Evolutionary conservation across 2,797 vertebrate genomes (phyloP).

Genomic region (Muscicapa comitata): DNA sequence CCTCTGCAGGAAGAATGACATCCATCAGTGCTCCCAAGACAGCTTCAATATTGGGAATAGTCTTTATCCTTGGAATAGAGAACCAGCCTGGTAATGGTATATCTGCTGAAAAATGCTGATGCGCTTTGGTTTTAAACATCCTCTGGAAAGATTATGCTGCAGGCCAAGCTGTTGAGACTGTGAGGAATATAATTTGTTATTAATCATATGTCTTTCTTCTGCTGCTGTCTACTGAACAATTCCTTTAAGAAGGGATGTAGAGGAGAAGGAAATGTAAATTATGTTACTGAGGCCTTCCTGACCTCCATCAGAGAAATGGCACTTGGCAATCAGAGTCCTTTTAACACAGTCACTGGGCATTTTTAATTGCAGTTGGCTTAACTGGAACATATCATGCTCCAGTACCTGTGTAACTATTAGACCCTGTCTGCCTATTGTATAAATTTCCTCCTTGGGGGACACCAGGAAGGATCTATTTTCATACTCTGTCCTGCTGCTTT

Average conservation of each 20-base stretch:
- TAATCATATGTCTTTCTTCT: neutral
- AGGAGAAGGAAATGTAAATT: neutral
- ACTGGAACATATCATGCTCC: neutral
- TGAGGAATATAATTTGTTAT: neutral
- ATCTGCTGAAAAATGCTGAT: neutral
- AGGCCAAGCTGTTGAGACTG: neutral
- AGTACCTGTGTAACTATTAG: neutral
- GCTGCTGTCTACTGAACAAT: neutral
- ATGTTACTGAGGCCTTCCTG: neutral
- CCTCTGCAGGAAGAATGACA: neutral
- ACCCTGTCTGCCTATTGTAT: neutral
- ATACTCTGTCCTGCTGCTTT: neutral
- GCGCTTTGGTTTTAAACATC: neutral
- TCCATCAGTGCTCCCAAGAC: neutral
- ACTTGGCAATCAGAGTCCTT: constrained; percentile 5
- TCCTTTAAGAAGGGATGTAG: neutral
- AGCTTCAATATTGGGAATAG: neutral
- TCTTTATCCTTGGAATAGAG: neutral
- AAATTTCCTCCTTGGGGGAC: neutral
- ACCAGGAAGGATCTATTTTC: neutral
- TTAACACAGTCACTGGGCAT: neutral
- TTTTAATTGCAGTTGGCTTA: neutral
- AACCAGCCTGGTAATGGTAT: neutral
- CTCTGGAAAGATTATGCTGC: neutral
- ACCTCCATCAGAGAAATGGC: neutral